Evolutionary conservation across 2,888 invertebrate genomes (phyloP).

Genomic region (Antitype chi): DNA sequence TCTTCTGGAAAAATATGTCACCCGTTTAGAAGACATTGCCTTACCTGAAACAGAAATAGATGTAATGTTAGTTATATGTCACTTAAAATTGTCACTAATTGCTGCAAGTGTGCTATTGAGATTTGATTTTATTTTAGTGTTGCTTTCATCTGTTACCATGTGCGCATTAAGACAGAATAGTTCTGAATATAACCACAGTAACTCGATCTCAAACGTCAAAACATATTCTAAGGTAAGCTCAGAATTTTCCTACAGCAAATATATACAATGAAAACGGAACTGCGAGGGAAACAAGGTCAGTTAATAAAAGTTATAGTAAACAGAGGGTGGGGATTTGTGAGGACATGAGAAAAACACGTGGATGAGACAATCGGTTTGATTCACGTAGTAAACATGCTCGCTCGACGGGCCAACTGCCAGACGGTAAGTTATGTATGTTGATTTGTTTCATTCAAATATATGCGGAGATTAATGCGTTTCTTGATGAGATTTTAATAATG

Average conservation of each 20-base stretch:
- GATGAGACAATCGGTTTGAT: conserved; percentile 55
- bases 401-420: conserved; percentile 42
- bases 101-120: conserved; percentile 32
- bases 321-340: conserved; percentile 38
- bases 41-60: conserved; percentile 88
- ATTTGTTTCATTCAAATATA: conserved; percentile 55
- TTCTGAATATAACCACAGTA: conserved; percentile 24
- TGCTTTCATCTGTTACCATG: conserved; percentile 42
- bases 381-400: conserved; percentile 53
- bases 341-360: conserved; percentile 55
- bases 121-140: conserved; percentile 47
- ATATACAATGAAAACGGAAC: conserved; percentile 30
- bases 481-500: conserved; percentile 37
- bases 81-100: conserved; percentile 51
- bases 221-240: neutral
- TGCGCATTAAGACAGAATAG: conserved; percentile 12
- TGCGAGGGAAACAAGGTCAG: conserved; percentile 27
- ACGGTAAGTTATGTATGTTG: conserved; percentile 37
- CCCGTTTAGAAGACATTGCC: conserved; percentile 88
- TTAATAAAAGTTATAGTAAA: conserved; percentile 48
- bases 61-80: conserved; percentile 62
- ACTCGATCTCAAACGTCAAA: conserved; percentile 8
- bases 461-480: conserved; percentile 35
- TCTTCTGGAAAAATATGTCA: conserved; percentile 80
- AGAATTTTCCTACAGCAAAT: conserved; percentile 26